A percentile compares a stretch with the other conserved stretches of the same genome.
These are phyloP conservation scores for Coreius guichenoti DNA, from an alignment of 2,797 vertebrate species.

Conservation along the genomic window DNA sequence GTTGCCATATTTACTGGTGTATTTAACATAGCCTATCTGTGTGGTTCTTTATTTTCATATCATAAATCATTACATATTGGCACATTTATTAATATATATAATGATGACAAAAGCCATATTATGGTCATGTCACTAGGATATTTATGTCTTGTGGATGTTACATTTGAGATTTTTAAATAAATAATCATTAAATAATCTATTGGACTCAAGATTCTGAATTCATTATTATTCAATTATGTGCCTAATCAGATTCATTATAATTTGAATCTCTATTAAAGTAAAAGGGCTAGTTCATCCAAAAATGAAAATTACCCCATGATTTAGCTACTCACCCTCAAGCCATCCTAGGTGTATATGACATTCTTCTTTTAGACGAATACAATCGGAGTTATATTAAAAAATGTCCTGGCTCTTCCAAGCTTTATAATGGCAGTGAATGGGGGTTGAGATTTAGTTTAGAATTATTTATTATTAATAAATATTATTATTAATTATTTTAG, in stretches of 20 bases:
- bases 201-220: background rate
- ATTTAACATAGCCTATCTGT: background rate
- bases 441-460: no score
- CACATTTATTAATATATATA: background rate
- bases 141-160: background rate
- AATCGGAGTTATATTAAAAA: no score
- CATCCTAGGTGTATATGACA: no score
- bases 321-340: no score
- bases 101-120: background rate
- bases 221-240: background rate
- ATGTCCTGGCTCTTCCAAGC: no score
- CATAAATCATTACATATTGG: background rate
- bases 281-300: no score
- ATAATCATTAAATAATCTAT: background rate
- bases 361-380: no score
- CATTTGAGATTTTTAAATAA: background rate
- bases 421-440: no score
- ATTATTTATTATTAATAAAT: no score
- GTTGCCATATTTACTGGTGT: background rate
- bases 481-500: no score
- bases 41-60: background rate
- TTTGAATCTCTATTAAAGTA: background rate
- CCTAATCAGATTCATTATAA: background rate
- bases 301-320: no score
- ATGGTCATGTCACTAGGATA: background rate